Conservation (phyloP, 2,113 vertebrate genomes). For the Rhegmatorhina hoffmannsi region DNA sequence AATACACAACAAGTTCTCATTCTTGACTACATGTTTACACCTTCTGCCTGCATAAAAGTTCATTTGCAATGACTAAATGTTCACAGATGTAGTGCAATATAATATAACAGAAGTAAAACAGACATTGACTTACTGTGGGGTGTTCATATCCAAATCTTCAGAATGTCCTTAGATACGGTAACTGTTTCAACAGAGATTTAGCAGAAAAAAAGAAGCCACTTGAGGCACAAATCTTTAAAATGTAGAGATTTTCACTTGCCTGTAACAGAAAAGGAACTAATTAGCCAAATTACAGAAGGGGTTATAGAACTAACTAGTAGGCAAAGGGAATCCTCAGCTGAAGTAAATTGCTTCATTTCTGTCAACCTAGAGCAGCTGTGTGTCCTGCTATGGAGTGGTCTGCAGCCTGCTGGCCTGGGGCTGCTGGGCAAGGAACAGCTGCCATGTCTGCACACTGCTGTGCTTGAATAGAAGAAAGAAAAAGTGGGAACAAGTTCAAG, state of each 20-base stretch:
- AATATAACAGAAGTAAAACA: background rate
- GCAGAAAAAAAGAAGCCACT: rapidly evolving
- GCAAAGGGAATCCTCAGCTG: background rate
- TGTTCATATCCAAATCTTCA: background rate
- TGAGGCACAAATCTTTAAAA: background rate
- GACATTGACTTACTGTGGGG: background rate
- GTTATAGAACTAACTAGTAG: background rate
- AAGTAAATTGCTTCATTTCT: background rate
- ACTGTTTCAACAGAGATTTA: background rate
- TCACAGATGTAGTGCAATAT: background rate
- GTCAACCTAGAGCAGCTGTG: background rate
- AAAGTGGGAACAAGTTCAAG: background rate
- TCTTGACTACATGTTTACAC: background rate
- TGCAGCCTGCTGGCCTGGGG: background rate
- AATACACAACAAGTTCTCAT: background rate
- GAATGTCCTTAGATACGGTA: background rate
- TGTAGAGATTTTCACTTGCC: background rate
- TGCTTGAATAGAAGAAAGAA: background rate
- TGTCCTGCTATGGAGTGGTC: rapidly evolving
- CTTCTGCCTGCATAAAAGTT: background rate
- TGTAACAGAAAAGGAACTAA: background rate
- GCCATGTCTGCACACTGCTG: rapidly evolving
- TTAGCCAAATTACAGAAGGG: background rate
- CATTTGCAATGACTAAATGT: background rate
- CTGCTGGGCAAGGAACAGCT: background rate